Base-by-base conservation (phyloP, 2,113 vertebrate genomes). In the Callopanchax toddi region DNA sequence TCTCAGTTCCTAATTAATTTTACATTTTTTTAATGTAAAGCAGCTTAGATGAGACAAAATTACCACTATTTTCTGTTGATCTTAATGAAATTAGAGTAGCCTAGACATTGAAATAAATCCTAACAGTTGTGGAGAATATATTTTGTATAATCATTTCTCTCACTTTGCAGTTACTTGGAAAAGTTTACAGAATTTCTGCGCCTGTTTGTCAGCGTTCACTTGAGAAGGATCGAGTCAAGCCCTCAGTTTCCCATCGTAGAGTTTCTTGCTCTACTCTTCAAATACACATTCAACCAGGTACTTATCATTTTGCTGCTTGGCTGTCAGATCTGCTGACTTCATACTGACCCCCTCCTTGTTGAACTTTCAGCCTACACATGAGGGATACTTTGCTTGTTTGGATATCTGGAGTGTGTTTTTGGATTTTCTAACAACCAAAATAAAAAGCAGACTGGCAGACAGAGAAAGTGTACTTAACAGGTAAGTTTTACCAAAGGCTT, bases 251-350 rank as follows among this genome's bases (percentile, higher is more conserved):
- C 97, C 0, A 95, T 99, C 50, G 96, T 99, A 60, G 96, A 99
- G 75, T 98, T 99, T 88, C 90, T 99, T 84, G 92, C 93, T 1
- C 92, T 99, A 67, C 83, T 99, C 75, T 99, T 98, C 91, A 98
- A 99, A 78, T 99, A 97, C 83, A 99, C 97, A 3, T 99, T 99
- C 83, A 96, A 98, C 89, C 97, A 99, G 96, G 97, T 99, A 95
- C 65, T n/a, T 7, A 51, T 21, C 0, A 52, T 12, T 39, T 32
- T 25, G 21, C 52, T 42, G 20, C 13, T 12, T 39, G 2, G 2
- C 44, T 12, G n/a, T 22, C 0, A 22, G 45, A 67, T 32, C 17
- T 37, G 12, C 26, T 58, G 11, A 2, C 20, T 17, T 60, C 6
- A 20, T 64, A 9, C 9, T 54, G 32, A 48, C 29, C 32, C 58